Base-by-base conservation (phyloP, 2,797 vertebrate species). In the Labroides dimidiatus region DNA sequence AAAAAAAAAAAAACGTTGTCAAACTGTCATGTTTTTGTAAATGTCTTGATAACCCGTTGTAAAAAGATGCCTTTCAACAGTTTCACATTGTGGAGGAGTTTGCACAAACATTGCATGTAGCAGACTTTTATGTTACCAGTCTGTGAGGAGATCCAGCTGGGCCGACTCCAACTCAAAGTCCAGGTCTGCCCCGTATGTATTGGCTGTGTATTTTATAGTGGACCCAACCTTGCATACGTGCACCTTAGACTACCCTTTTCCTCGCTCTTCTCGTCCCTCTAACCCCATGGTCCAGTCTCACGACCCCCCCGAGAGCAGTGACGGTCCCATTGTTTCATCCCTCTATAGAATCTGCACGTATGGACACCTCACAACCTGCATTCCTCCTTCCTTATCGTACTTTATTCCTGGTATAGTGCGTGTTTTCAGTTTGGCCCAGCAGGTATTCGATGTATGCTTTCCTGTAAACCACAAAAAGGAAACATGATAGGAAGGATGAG, bases 291-390 rank as follows among this genome's bases (percentile, higher is more conserved):
- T 69, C 83, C 43, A 53, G 55, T 77, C 76, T 78, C 81, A 59
- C 47, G 52, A 80, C 72, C 81, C 78, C 65, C 54, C 20, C 3
- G 14, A 53, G 69, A 62, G 69, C 59, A 37, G 56, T 75, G 83
- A 86, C 69, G 69, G 56, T 82, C 74, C 85, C 70, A 91, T 93
- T 92, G 90, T 93, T 91, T 89, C 61, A 87, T 81, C 45, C 65
- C 21, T 23, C 49, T 39, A 64, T 82, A 70, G 44, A 44, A 71
- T 84, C 79, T 60, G 83, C 86, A 91, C 77, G 78, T 90, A 89
- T 89, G 56, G 83, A 84, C 77, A 48, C 68, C 63, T 64, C 67
- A 53, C 21, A 27, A 62, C 30, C 62, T 14, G 24, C 75, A 77
- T 71, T 83, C 71, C 69, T 72, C 42, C 20, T n/a, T 21, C 58